A percentile compares a stretch with the other conserved stretches of the same genome.
Evolutionary conservation across 2,888 invertebrate genomes (phyloP).

Genomic region (Lomographa bimaculata): DNA sequence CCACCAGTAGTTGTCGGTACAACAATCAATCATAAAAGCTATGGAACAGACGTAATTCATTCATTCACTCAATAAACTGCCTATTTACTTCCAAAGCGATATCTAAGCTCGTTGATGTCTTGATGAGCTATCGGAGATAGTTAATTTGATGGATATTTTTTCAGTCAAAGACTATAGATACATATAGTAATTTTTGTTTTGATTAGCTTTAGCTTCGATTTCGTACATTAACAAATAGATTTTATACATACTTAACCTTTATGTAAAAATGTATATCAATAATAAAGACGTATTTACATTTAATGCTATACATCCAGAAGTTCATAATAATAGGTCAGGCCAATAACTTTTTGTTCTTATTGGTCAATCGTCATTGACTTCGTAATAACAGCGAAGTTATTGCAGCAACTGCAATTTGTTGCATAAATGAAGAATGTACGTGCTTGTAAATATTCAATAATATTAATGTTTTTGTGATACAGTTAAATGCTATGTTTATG

Average conservation of each 20-base stretch:
- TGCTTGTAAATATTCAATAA: constrained; percentile 29
- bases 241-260: neutral
- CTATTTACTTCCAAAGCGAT: constrained; percentile 16
- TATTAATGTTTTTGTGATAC: constrained; percentile 32
- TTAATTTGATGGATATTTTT: constrained; percentile 18
- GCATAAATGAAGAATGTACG: constrained; percentile 27
- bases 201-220: too few relatives aligned
- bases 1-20: too few relatives aligned
- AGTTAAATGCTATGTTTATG: constrained; percentile 43
- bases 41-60: too few relatives aligned
- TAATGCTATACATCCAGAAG: constrained; percentile 11
- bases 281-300: constrained; percentile 1
- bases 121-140: constrained; percentile 13
- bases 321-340: constrained; percentile 13
- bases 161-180: neutral
- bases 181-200: too few relatives aligned
- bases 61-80: constrained; percentile 20
- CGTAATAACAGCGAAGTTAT: constrained; percentile 14
- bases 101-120: constrained; percentile 21
- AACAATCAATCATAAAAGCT: too few relatives aligned
- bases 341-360: constrained; percentile 17
- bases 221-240: too few relatives aligned
- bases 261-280: neutral
- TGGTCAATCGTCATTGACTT: constrained; percentile 21
- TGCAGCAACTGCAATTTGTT: constrained; percentile 19